These are phyloP conservation scores for Mesembrinibis cayennensis DNA, from an alignment of 2,113 vertebrate species.

Conservation along the genomic window DNA sequence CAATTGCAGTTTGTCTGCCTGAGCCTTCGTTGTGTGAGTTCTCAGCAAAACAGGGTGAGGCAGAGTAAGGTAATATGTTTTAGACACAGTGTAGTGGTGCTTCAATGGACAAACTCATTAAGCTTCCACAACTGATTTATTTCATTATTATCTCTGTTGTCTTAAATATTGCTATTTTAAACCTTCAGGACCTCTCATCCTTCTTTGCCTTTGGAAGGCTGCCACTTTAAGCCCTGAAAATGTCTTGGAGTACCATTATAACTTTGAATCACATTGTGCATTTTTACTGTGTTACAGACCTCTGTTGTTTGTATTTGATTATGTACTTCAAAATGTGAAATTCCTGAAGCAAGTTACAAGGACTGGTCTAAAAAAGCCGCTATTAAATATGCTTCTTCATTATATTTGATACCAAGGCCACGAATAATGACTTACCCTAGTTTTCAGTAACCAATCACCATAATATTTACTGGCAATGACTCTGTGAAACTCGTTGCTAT, in stretches of 20 bases:
- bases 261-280: neutral
- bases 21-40: neutral
- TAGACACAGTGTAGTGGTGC: neutral
- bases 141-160: neutral
- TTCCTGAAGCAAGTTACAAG: neutral
- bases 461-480: slow-evolving; percentile 53
- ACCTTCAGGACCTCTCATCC: neutral
- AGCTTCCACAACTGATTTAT: neutral
- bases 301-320: neutral
- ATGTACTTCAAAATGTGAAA: neutral
- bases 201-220: neutral
- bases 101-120: neutral
- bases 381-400: neutral
- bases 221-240: neutral
- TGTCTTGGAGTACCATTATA: neutral
- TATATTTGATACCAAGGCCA: neutral
- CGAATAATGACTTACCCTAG: slow-evolving; percentile 17
- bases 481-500: slow-evolving; percentile 1
- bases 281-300: neutral
- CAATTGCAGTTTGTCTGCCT: neutral
- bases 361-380: neutral
- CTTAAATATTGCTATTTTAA: neutral
- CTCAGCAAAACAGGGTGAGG: neutral
- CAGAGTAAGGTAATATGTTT: neutral
- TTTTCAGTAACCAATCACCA: slow-evolving; percentile 37